Percentiles rank a stretch among this genome's conserved stretches.
phyloP scores from a whole-genome alignment of 2,113 vertebrate species.

The Podarcis muralis region DNA sequence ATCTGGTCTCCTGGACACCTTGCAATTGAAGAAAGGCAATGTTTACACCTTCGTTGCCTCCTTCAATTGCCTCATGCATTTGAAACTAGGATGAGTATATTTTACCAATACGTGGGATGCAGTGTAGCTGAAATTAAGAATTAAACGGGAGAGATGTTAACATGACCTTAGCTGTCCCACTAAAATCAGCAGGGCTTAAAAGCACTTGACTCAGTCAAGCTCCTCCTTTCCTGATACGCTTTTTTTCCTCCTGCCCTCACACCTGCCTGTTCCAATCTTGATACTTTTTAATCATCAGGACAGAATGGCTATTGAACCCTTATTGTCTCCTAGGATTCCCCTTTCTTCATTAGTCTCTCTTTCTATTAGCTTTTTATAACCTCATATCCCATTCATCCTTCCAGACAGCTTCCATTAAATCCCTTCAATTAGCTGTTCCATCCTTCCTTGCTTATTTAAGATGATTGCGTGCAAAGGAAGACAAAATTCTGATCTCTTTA shows the following conservation, averaged over 20 bases:
- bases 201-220: background rate
- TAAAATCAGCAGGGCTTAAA: background rate
- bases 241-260: background rate
- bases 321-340: background rate
- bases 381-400: background rate
- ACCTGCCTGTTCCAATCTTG: background rate
- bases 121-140: background rate
- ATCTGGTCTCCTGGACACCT: too few relatives aligned
- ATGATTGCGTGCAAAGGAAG: background rate
- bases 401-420: background rate
- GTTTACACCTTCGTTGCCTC: background rate
- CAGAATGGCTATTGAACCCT: background rate
- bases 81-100: background rate
- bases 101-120: too few relatives aligned
- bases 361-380: background rate
- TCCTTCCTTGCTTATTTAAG: background rate
- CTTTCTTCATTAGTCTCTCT: background rate
- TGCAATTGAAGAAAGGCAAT: background rate
- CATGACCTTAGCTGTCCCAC: background rate
- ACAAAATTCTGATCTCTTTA: background rate
- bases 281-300: background rate
- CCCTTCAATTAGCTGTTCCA: background rate
- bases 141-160: background rate
- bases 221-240: too few relatives aligned
- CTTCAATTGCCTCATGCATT: background rate